A percentile compares a stretch with the other conserved stretches of the same genome.
These are phyloP conservation scores for Mormyrops attenuatus DNA, from an alignment of 2,797 vertebrate species.

Conservation along the genomic window DNA sequence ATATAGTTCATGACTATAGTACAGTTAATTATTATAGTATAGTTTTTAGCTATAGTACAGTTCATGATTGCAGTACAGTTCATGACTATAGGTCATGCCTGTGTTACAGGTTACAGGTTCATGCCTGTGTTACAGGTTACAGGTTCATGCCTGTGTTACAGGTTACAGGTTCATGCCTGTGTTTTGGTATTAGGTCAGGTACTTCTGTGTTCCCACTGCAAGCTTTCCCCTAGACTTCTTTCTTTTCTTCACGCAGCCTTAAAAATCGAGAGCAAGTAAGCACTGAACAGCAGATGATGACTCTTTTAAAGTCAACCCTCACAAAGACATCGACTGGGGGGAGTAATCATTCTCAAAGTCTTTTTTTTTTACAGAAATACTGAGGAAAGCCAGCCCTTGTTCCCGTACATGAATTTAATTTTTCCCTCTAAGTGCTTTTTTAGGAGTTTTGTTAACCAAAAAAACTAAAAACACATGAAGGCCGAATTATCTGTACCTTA, in stretches of 20 bases:
- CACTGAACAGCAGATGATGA: not conserved
- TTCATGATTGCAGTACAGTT: too few species aligned
- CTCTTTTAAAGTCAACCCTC: not conserved
- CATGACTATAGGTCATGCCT: too few species aligned
- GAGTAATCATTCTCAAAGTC: not conserved
- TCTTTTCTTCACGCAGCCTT: not conserved
- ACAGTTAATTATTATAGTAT: too few species aligned
- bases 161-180: not conserved
- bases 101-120: too few species aligned
- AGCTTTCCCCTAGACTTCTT: not conserved
- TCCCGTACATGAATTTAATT: not conserved
- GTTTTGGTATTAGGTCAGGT: not conserved
- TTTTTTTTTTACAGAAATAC: constrained; percentile 7
- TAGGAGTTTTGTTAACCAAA: not conserved
- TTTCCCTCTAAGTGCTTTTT: not conserved
- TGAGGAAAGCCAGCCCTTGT: not conserved
- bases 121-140: too few species aligned
- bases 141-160: not conserved
- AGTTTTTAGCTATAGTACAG: too few species aligned
- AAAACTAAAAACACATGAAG: not conserved
- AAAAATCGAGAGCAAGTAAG: not conserved
- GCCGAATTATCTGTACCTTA: not conserved
- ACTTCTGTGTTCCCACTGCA: not conserved
- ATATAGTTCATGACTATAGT: too few species aligned
- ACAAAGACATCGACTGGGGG: not conserved